Evolutionary conservation across 2,113 vertebrate genomes (phyloP).

Genomic region (Sigmodon hispidus): DNA sequence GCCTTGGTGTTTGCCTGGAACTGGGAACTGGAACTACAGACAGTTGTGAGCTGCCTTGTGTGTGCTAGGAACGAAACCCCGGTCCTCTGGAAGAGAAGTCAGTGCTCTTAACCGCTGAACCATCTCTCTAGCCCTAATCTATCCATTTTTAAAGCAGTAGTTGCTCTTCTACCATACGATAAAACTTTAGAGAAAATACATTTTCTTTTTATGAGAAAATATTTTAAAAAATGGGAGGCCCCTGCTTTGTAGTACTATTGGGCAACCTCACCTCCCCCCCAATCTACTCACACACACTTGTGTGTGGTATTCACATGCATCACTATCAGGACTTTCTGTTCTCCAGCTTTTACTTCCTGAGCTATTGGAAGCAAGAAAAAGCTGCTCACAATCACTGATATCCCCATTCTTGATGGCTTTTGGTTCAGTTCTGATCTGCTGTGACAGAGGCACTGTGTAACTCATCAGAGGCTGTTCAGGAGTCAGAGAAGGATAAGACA

Average conservation of each 20-base stretch:
- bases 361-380: constrained; percentile 26
- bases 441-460: constrained; percentile 70
- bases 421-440: constrained; percentile 56
- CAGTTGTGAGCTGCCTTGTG: too few species aligned
- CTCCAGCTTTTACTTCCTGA: neutral
- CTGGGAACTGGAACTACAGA: too few species aligned
- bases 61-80: too few species aligned
- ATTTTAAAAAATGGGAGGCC: neutral
- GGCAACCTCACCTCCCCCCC: neutral
- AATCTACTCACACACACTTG: too few species aligned
- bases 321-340: neutral
- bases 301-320: neutral
- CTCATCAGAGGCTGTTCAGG: constrained; percentile 38
- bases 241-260: neutral
- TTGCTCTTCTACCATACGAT: neutral
- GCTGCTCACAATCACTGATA: neutral
- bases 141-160: neutral
- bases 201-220: neutral
- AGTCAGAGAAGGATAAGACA: constrained; percentile 60
- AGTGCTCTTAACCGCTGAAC: too few species aligned
- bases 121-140: too few species aligned
- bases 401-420: constrained; percentile 5
- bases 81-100: too few species aligned
- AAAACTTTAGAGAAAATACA: neutral
- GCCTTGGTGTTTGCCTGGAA: too few species aligned